phyloP scores from a whole-genome alignment of 2,113 vertebrate species.

The Panthera leo region DNA sequence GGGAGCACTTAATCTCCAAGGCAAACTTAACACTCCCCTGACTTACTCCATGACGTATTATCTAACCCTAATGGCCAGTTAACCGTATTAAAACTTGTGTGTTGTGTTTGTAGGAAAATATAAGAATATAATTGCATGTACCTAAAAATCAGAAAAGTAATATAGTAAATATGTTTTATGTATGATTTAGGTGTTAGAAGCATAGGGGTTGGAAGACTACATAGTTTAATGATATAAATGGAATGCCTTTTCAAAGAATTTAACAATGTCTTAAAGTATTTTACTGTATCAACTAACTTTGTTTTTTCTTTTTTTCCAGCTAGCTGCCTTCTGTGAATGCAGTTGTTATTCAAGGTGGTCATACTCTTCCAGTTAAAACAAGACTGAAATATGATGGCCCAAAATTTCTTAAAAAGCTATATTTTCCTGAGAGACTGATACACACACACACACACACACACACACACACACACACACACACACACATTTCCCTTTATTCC shows the following conservation, averaged over 20 bases:
- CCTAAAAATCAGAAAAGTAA: conserved; percentile 8
- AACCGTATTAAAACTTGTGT: not conserved
- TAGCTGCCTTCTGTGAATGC: conserved; percentile 92
- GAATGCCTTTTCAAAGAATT: conserved; percentile 14
- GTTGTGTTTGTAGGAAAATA: not conserved
- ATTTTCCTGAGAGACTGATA: conserved; percentile 85
- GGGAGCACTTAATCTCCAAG: not conserved
- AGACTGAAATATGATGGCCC: conserved; percentile 88
- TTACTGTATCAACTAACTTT: conserved; percentile 65
- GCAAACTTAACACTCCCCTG: not conserved
- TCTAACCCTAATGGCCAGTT: not conserved
- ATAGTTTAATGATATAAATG: not conserved
- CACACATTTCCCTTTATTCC: conserved; percentile 72
- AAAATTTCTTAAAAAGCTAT: conserved; percentile 87
- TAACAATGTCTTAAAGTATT: not conserved
- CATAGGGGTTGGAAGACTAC: not conserved
- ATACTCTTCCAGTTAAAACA: conserved; percentile 87
- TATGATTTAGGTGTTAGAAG: conserved; percentile 47
- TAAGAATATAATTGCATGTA: conserved; percentile 50
- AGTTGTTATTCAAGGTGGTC: conserved; percentile 85
- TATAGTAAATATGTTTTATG: not conserved
- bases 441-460: conserved; percentile 78
- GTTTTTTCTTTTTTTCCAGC: conserved; percentile 86
- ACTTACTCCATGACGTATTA: not conserved
- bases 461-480: not conserved